Base-by-base conservation (phyloP, 2,113 vertebrate species). In the Scomber colias region DNA sequence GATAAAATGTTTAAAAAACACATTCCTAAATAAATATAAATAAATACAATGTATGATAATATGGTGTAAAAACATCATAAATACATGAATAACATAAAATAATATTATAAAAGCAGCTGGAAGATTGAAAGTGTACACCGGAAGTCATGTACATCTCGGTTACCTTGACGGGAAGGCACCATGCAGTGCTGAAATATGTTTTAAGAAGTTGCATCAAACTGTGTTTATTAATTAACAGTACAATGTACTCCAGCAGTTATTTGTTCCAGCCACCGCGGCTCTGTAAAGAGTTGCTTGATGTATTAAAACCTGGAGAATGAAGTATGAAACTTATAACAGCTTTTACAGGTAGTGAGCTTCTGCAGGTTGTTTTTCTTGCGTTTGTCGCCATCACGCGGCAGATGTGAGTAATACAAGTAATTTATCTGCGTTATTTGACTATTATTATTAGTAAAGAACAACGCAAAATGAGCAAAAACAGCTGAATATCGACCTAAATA, bases 341-440 rank as follows among this genome's bases (percentile, higher is more conserved):
- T 50, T 56, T 30, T 50, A 4, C 2, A 1, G 10, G 14, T 16
- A 7, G 6, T 1, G 5, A 27, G 24, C 24, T 27, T 27, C 24
- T 27, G 24, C 24, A 2, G 24, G 24, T 27, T 27, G 24, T 27
- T 48, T 27, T 46, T 35, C 62, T 7, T 24, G 1, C 1, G 0
- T 85, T 11, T 87, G 56, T 27, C 72, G 31, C 85, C 92, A 61
- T 71, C 86, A 9, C 9, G 79, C 0, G 92, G 71, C 15, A 10
- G 2, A 0, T 0, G 2, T 8, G 3, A 19, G 79, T 64, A 86
- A 1, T 75, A 3, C 71, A 81, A 16, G 35, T 40, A 9, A 9
- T 40, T 9, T 40, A 40, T 9, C 8, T 40, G 35, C 8, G 35
- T 8, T 35, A 8, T 8, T 35, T 31, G 31, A 31, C 6, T 5